These are phyloP conservation scores for Lophius piscatorius DNA, from an alignment of 2,113 vertebrate genomes.

Conservation along the genomic window DNA sequence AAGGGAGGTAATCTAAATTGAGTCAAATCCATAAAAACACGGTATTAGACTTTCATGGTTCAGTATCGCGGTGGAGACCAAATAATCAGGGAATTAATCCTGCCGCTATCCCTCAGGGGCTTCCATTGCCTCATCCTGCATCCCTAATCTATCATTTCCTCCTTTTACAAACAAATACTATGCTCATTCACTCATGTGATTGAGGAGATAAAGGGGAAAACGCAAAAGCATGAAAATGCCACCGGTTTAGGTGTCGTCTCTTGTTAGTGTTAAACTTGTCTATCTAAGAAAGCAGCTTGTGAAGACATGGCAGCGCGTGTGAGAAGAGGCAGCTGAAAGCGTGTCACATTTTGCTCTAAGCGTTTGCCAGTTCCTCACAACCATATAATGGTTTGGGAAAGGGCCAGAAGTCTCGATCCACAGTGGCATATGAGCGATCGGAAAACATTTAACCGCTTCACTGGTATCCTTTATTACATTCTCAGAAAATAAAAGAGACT, in stretches of 20 bases:
- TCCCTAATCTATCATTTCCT: conserved; percentile 57
- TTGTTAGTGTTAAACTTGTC: conserved; percentile 39
- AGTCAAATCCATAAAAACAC: conserved; percentile 68
- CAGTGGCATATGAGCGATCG: conserved; percentile 16
- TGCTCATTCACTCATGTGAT: conserved; percentile 53
- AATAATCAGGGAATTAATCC: conserved; percentile 68
- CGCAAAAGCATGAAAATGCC: conserved; percentile 41
- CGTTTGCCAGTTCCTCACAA: conserved; percentile 49
- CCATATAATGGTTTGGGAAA: conserved; percentile 48
- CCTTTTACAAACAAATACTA: conserved; percentile 55
- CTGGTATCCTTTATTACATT: conserved; percentile 51
- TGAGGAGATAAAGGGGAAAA: conserved; percentile 41
- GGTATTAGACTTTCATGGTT: conserved; percentile 47
- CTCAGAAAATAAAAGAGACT: conserved; percentile 33
- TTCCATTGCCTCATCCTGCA: conserved; percentile 38
- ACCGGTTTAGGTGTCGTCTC: conserved; percentile 54
- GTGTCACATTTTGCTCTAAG: conserved; percentile 41
- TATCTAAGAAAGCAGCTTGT: conserved; percentile 45
- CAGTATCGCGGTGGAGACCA: conserved; percentile 50
- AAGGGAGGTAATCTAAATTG: conserved; percentile 48
- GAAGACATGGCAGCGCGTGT: conserved; percentile 20
- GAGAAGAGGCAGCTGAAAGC: conserved; percentile 22
- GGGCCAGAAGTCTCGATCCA: conserved; percentile 49
- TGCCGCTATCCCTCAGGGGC: conserved; percentile 41
- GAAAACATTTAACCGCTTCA: conserved; percentile 55